These are phyloP conservation scores for Aurelia sp. DNA, from an alignment of 30 jellyfish, hydroid and myxozoan genomes.

Conservation along the genomic window DNA sequence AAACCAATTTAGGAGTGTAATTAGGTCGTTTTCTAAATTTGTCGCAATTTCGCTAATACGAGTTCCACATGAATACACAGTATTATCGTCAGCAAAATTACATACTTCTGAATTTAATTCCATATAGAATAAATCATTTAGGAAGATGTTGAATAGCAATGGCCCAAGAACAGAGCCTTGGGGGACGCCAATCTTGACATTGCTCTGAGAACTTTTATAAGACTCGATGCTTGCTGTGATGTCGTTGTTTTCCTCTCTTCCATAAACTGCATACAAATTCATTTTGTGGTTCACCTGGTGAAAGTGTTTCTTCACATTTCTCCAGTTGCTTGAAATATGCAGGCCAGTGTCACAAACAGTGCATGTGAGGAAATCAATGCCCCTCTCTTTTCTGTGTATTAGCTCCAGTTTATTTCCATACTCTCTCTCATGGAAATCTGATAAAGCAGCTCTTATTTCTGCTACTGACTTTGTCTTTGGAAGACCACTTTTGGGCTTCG, in stretches of 20 bases:
- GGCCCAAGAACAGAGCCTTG: too few species aligned
- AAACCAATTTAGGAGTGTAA: too few species aligned
- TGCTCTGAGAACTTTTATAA: too few species aligned
- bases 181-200: too few species aligned
- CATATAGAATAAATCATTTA: too few species aligned
- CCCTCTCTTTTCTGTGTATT: not conserved
- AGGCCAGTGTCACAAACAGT: slow-evolving; percentile 20
- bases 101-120: too few species aligned
- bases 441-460: not conserved
- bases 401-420: slow-evolving; percentile 20
- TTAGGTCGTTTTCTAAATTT: too few species aligned
- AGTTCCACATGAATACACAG: too few species aligned
- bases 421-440: slow-evolving; percentile 18
- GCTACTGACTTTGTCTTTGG: not conserved
- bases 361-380: slow-evolving; percentile 15
- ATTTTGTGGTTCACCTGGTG: slow-evolving; percentile 17
- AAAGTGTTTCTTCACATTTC: slow-evolving; percentile 28
- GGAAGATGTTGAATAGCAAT: too few species aligned
- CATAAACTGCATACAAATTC: slow-evolving; percentile 13
- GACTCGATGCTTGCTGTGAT: not conserved
- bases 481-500: slow-evolving; percentile 13
- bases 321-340: slow-evolving; percentile 21
- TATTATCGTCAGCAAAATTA: too few species aligned
- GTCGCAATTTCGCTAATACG: too few species aligned
- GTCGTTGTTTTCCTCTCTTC: not conserved